Percentiles rank a stretch among this genome's conserved stretches.
Evolutionary conservation across 2,888 invertebrate genomes (phyloP).

Genomic region (Eubasilissa splendida): DNA sequence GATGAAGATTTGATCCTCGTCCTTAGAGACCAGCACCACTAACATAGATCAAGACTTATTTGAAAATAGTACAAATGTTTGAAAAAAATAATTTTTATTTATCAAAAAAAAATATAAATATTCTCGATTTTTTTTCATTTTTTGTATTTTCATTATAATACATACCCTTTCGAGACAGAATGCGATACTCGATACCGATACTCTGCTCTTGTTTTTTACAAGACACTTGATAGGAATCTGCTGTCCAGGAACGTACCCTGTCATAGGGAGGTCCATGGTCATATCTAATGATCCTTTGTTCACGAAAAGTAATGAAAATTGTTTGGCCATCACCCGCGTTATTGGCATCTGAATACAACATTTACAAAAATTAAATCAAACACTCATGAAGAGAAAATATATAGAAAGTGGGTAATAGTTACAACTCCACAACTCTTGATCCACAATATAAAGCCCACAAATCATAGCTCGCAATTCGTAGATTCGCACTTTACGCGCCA

Average conservation of each 20-base stretch:
- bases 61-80: too few relatives aligned
- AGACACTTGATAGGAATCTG: conserved; percentile 18
- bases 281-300: conserved; percentile 20
- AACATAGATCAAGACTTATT: too few relatives aligned
- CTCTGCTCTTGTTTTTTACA: conserved; percentile 29
- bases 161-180: conserved; percentile 37
- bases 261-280: conserved; percentile 2
- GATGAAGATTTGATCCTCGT: too few relatives aligned
- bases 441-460: too few relatives aligned
- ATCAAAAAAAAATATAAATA: background rate
- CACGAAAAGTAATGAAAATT: background rate
- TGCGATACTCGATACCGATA: background rate
- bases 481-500: too few relatives aligned
- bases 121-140: background rate
- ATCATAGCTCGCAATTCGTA: too few relatives aligned
- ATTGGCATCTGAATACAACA: conserved; percentile 29
- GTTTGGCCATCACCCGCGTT: background rate
- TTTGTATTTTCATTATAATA: background rate
- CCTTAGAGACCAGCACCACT: too few relatives aligned
- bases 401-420: too few relatives aligned
- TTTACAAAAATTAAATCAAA: background rate
- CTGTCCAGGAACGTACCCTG: conserved; percentile 37
- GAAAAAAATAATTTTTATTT: too few relatives aligned
- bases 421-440: too few relatives aligned
- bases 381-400: background rate